Evolutionary conservation across 2,888 invertebrate genomes (phyloP), one percentile per base, ranked within the genome.

Genomic region (Drosophila multiciliata): DNA sequence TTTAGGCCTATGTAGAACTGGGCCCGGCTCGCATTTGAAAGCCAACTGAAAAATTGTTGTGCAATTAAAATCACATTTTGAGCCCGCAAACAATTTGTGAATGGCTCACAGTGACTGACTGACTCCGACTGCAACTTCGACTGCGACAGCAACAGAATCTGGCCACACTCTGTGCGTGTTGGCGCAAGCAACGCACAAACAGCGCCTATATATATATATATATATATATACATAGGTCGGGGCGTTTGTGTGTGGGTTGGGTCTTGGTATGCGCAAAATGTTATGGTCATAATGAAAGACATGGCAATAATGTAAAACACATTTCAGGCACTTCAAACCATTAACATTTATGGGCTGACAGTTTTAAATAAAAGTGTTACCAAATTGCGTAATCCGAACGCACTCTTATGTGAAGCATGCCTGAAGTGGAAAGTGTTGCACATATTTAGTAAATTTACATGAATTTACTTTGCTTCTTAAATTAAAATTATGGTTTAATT

Each of bases 51-150:
- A 64, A 71, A 78, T 81, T 77, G 87, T 86, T 86, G 90, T 86
- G 85, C 88, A 86, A 86, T 89, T 86, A 89, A 86, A 86, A 89
- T 78, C 80, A 71, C 86, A 74, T 83, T 86, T 89, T 86, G 63
- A 71, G 69, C 73, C 68, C 57, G 62, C 76, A 72, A 84, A 74
- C 79, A 75, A 70, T 82, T 85, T 79, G 82, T 85, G 83, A 85
- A 82, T 78, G 80, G 77, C 74, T 52, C 40, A 59, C 53, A 66
- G 66, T 66, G 69, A 72, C 80, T 49, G 66, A 60, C 59, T 61
- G 71, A 65, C 71, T 80, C 65, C 61, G 50, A 55, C 57, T 42
- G 7, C 26, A 40, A 33, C 38, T 61, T 33, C 20, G 26, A 42
- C 58, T 33, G 35, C 69, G 64, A 67, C 67, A 71, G 15, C 71